Evolutionary conservation across 1,140 invertebrate species (phyloP).

Genomic region (Tribolium castaneum): DNA sequence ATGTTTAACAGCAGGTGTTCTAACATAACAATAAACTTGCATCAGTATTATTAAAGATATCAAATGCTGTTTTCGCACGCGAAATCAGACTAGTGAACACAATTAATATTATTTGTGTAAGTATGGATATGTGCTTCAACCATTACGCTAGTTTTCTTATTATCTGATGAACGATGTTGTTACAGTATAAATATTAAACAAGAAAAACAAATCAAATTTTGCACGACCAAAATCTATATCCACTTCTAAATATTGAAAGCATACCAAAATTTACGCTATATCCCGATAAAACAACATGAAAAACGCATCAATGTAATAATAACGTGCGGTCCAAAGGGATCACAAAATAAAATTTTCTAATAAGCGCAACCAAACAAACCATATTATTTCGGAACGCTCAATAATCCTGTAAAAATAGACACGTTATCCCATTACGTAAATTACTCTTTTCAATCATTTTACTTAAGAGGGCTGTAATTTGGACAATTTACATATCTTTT

Average conservation of each 20-base stretch:
- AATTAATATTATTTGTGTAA: neutral
- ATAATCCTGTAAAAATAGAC: neutral
- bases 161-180: neutral
- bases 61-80: neutral
- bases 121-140: neutral
- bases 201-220: neutral
- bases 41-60: neutral
- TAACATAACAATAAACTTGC: neutral
- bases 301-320: neutral
- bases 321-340: neutral
- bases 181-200: neutral
- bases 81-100: neutral
- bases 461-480: neutral
- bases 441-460: neutral
- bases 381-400: no score
- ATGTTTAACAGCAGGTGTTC: neutral
- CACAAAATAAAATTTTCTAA: no score
- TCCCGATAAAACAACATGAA: neutral
- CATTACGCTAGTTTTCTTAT: neutral
- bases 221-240: neutral
- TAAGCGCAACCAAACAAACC: no score
- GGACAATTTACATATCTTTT: neutral
- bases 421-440: neutral
- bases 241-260: neutral
- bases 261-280: neutral